phyloP scores from a whole-genome alignment of 2,888 invertebrate species.

The Deilephila porcellus region DNA sequence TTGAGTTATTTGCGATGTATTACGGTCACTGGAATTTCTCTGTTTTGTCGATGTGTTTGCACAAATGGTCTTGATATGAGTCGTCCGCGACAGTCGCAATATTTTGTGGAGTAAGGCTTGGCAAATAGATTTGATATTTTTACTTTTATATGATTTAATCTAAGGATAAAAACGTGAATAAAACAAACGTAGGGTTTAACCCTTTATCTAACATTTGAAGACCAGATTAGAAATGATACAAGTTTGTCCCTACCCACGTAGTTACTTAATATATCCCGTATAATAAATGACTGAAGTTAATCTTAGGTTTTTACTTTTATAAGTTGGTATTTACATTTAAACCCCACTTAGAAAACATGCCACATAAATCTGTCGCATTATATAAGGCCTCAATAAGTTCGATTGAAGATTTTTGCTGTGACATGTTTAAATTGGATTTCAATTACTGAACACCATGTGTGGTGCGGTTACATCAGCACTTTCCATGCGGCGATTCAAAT shows the following conservation, averaged over 20 bases:
- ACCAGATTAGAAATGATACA: too few species aligned
- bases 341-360: conserved; percentile 1
- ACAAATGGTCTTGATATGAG: background rate
- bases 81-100: background rate
- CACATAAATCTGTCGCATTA: conserved; percentile 21
- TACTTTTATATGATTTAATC: too few species aligned
- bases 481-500: conserved; percentile 41
- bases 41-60: background rate
- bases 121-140: too few species aligned
- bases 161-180: too few species aligned
- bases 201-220: too few species aligned
- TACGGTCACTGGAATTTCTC: background rate
- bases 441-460: conserved; percentile 32
- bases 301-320: background rate
- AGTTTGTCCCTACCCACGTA: too few species aligned
- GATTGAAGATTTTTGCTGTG: conserved; percentile 10
- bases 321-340: background rate
- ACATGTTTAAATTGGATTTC: conserved; percentile 35
- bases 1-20: too few species aligned
- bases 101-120: background rate
- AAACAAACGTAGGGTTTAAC: too few species aligned
- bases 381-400: conserved; percentile 11
- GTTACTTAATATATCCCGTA: too few species aligned
- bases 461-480: conserved; percentile 36
- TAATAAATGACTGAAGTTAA: too few species aligned